Conservation (phyloP, 2,113 vertebrate species). For the Notechis scutatus region DNA sequence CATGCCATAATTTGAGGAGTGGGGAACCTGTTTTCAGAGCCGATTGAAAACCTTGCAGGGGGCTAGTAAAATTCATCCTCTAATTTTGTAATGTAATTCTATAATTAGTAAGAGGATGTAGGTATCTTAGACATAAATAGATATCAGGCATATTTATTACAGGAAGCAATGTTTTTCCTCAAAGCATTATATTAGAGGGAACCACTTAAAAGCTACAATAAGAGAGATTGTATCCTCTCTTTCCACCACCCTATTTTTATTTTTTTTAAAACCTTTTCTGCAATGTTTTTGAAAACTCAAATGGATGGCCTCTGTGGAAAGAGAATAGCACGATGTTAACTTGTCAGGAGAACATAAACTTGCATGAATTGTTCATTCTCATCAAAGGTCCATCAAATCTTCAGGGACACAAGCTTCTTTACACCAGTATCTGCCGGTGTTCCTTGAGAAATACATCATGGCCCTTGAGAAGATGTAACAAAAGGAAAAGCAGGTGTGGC, state of each 20-base stretch:
- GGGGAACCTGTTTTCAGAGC: neutral
- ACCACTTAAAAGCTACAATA: neutral
- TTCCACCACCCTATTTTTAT: neutral
- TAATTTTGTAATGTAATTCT: neutral
- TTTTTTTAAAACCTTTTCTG: no score
- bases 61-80: neutral
- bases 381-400: neutral
- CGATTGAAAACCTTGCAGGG: neutral
- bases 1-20: neutral
- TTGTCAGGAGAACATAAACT: neutral
- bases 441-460: neutral
- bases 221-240: neutral
- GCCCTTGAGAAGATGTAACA: neutral
- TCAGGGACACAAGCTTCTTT: neutral
- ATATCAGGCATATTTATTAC: neutral
- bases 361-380: neutral
- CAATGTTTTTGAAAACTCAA: neutral
- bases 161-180: neutral
- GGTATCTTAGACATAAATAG: neutral
- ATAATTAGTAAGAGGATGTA: neutral
- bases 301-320: neutral
- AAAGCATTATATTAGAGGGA: neutral
- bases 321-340: neutral
- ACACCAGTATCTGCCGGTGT: neutral
- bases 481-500: neutral